Conservation (phyloP, 2,888 invertebrate genomes). For the Bedellia somnulentella region DNA sequence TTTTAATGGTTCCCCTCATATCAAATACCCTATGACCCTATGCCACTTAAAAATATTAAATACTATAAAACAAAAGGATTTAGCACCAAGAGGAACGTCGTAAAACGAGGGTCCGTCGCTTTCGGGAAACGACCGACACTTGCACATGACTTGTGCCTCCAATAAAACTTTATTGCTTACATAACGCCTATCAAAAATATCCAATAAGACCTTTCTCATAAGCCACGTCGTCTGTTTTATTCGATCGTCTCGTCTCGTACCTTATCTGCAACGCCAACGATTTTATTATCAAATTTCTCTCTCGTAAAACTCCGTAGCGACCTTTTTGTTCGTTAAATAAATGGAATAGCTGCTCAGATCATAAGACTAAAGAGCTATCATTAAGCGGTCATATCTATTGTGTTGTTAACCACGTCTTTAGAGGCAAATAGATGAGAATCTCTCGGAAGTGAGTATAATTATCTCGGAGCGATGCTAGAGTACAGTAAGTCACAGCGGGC, state of each 20-base stretch:
- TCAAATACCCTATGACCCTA: too few relatives aligned
- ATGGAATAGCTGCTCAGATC: slow-evolving; percentile 10
- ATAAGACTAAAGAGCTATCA: slow-evolving; percentile 18
- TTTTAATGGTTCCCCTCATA: too few relatives aligned
- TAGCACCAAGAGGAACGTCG: too few relatives aligned
- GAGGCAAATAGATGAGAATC: slow-evolving; percentile 24
- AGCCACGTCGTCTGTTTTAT: slow-evolving; percentile 28
- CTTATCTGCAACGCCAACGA: slow-evolving; percentile 16
- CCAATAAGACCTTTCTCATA: slow-evolving; percentile 36
- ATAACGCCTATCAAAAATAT: slow-evolving; percentile 42
- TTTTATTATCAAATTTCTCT: slow-evolving; percentile 24
- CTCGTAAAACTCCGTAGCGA: slow-evolving; percentile 15
- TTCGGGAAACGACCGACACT: too few relatives aligned
- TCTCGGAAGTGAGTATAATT: slow-evolving; percentile 24
- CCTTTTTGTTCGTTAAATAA: slow-evolving; percentile 15
- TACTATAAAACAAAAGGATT: too few relatives aligned
- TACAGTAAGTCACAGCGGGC: slow-evolving; percentile 49
- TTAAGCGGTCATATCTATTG: slow-evolving; percentile 17
- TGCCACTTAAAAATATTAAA: too few relatives aligned
- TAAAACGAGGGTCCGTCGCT: slow-evolving; percentile 6
- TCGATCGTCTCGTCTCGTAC: slow-evolving; percentile 18
- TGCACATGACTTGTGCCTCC: slow-evolving; percentile 33
- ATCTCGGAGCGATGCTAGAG: slow-evolving; percentile 15
- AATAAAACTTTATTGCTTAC: slow-evolving; percentile 45
- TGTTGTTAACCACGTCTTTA: slow-evolving; percentile 12